Percentiles rank a stretch among this genome's conserved stretches.
These are phyloP conservation scores for Cardiocondyla obscurior DNA, from an alignment of 1,140 invertebrate genomes.

Conservation along the genomic window DNA sequence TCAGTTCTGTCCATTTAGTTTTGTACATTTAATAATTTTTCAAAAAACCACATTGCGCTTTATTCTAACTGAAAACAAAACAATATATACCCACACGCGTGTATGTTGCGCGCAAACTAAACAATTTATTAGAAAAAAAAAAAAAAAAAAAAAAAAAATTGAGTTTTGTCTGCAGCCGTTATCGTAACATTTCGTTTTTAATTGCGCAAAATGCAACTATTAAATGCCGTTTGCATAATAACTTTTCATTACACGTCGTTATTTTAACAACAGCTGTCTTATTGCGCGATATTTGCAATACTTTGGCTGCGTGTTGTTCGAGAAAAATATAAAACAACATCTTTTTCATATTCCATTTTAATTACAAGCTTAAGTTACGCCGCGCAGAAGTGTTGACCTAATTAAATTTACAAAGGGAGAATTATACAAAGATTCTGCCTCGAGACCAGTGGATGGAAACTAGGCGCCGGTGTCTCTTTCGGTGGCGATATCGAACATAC, in stretches of 20 bases:
- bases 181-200: not conserved
- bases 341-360: constrained; percentile 10
- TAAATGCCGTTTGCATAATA: not conserved
- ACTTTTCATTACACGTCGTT: not conserved
- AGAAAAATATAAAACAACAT: not conserved
- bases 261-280: not conserved
- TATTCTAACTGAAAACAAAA: not conserved
- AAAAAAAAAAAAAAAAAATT: too few species aligned
- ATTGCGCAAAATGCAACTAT: not conserved
- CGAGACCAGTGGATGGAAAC: not conserved
- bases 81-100: not conserved
- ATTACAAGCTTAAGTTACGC: not conserved
- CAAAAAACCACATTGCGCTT: not conserved
- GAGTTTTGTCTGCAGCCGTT: not conserved
- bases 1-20: not conserved
- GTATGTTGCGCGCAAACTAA: too few species aligned
- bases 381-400: not conserved
- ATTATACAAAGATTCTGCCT: constrained; percentile 1
- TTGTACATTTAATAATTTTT: constrained; percentile 1
- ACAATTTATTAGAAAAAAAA: not conserved
- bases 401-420: constrained; percentile 24
- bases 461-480: not conserved
- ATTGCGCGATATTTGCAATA: not conserved
- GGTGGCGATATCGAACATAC: not conserved
- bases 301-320: not conserved